Percentiles rank a stretch among this genome's conserved stretches.
phyloP scores from a whole-genome alignment of 2,113 vertebrate genomes.

The Bostrychus sinensis region DNA sequence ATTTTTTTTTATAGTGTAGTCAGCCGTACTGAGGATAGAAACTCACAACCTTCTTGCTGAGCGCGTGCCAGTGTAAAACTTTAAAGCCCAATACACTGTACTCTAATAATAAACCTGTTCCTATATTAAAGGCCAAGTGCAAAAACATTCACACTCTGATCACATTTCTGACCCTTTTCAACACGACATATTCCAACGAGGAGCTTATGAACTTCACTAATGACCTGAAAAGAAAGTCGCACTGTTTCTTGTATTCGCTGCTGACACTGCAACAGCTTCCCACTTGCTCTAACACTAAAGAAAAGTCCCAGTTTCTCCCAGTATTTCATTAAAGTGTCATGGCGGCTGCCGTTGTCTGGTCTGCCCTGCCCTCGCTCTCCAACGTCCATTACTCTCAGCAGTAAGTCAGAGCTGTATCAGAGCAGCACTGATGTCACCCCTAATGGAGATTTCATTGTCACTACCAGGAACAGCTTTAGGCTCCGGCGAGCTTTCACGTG shows the following conservation, averaged over 20 bases:
- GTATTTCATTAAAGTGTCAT: constrained; percentile 57
- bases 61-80: no score
- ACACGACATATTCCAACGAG: neutral
- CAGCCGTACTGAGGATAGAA: no score
- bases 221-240: neutral
- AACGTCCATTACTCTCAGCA: constrained; percentile 63
- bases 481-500: constrained; percentile 30
- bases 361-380: constrained; percentile 33
- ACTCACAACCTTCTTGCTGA: no score
- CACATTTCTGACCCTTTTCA: no score
- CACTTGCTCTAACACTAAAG: constrained; percentile 11
- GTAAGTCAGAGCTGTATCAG: constrained; percentile 51
- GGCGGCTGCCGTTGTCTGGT: constrained; percentile 35
- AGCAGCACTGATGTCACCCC: constrained; percentile 47
- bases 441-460: constrained; percentile 69
- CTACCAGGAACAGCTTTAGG: constrained; percentile 47
- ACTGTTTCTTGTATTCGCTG: neutral
- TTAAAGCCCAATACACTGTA: no score
- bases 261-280: neutral
- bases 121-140: no score
- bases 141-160: no score
- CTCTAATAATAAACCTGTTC: no score
- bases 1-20: no score
- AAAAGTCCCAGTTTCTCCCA: constrained; percentile 1
- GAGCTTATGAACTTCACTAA: neutral